These are phyloP conservation scores for Heliconius erato DNA, from an alignment of 2,888 invertebrate species.

Conservation along the genomic window DNA sequence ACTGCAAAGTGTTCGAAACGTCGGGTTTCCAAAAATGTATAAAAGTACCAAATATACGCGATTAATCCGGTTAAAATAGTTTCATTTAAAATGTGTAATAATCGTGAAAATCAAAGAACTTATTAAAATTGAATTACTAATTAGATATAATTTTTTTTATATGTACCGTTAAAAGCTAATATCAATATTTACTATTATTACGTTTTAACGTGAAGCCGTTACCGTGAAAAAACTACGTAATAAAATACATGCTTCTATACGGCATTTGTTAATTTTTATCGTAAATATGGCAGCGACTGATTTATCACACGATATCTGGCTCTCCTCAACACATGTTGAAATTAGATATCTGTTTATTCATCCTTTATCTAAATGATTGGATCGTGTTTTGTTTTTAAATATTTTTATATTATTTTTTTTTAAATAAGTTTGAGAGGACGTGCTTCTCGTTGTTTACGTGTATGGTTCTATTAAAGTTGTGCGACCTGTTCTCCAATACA, in stretches of 20 bases:
- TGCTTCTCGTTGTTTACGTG: constrained; percentile 52
- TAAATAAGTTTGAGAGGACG: constrained; percentile 20
- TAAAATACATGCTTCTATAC: constrained; percentile 61
- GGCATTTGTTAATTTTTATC: constrained; percentile 81
- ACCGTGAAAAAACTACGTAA: constrained; percentile 66
- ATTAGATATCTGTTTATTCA: constrained; percentile 58
- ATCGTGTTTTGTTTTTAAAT: constrained; percentile 54
- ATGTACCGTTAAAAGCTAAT: constrained; percentile 34
- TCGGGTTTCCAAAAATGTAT: too few species aligned
- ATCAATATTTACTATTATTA: constrained; percentile 32
- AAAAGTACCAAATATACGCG: too few species aligned
- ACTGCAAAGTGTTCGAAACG: too few species aligned
- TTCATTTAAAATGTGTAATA: too few species aligned
- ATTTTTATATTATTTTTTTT: constrained; percentile 56
- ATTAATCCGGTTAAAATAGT: too few species aligned
- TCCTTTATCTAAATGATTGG: constrained; percentile 55
- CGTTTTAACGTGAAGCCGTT: constrained; percentile 51
- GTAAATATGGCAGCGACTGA: constrained; percentile 69
- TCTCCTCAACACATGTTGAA: constrained; percentile 70
- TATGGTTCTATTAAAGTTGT: constrained; percentile 75
- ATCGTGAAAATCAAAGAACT: too few species aligned
- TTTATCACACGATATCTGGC: constrained; percentile 78
- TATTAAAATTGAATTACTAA: too few species aligned
- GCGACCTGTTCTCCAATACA: constrained; percentile 78
- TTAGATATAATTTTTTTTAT: constrained; percentile 20